Evolutionary conservation across 2,113 vertebrate genomes (phyloP).

Genomic region (Tautogolabrus adspersus): DNA sequence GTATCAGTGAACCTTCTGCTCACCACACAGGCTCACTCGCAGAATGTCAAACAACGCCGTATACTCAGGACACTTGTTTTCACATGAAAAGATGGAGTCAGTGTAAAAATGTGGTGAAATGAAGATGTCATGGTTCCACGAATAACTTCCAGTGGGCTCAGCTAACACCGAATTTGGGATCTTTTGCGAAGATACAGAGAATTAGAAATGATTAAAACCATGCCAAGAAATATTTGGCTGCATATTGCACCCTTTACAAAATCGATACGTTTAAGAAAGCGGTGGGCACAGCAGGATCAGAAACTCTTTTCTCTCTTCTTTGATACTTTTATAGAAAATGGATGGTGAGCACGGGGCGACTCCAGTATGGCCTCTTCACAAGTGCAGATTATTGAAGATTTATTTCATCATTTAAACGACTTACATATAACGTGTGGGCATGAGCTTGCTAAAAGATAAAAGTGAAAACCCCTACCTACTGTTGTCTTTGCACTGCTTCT

Average conservation of each 20-base stretch:
- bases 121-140: neutral
- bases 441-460: slow-evolving; percentile 14
- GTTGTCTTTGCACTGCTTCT: slow-evolving; percentile 17
- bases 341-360: slow-evolving; percentile 19
- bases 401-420: slow-evolving; percentile 44
- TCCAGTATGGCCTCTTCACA: slow-evolving; percentile 27
- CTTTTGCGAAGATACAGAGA: slow-evolving; percentile 14
- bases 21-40: neutral
- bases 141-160: slow-evolving; percentile 14
- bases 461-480: slow-evolving; percentile 11
- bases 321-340: slow-evolving; percentile 9
- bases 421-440: slow-evolving; percentile 11
- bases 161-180: slow-evolving; percentile 3
- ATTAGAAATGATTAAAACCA: slow-evolving; percentile 29
- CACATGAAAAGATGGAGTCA: neutral
- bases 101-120: slow-evolving; percentile 15
- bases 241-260: neutral
- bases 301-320: neutral
- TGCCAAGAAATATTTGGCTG: slow-evolving; percentile 37
- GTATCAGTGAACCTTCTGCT: neutral
- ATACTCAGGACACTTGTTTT: neutral
- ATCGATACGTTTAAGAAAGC: neutral
- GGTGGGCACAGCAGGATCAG: slow-evolving; percentile 2
- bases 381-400: slow-evolving; percentile 5
- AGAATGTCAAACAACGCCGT: slow-evolving; percentile 31